A percentile compares a stretch with the other conserved stretches of the same genome.
Evolutionary conservation across 2,113 vertebrate species (phyloP).

Genomic region (Eudorcas thomsonii): DNA sequence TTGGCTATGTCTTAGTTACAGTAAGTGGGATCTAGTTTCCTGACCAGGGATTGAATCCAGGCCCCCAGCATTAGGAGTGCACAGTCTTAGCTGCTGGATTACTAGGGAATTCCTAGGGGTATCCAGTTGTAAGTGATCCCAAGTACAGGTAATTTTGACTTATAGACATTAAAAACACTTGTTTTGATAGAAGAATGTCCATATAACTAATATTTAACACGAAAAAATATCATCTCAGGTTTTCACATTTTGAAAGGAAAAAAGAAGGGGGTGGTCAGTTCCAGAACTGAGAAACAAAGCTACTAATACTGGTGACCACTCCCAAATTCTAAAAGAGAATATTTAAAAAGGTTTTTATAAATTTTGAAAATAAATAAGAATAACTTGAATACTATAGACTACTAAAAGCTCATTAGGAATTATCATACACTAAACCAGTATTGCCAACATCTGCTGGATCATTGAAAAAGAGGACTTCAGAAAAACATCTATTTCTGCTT

Average conservation of each 20-base stretch:
- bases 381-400: background rate
- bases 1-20: background rate
- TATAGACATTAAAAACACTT: background rate
- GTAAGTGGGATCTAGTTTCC: background rate
- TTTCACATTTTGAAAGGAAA: constrained; percentile 10
- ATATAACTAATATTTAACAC: background rate
- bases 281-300: background rate
- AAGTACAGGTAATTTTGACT: background rate
- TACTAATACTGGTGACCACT: background rate
- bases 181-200: background rate
- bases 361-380: background rate
- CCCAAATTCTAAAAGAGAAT: background rate
- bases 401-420: background rate
- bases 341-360: background rate
- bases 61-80: background rate
- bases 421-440: background rate
- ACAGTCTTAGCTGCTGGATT: background rate
- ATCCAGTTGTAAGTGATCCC: background rate
- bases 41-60: background rate
- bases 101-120: background rate
- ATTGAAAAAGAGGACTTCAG: background rate
- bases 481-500: background rate
- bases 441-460: background rate
- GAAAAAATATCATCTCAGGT: background rate
- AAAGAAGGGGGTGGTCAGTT: background rate